Conservation (phyloP, 2,888 invertebrate genomes). For the Trichogramma dendrolimi region DNA sequence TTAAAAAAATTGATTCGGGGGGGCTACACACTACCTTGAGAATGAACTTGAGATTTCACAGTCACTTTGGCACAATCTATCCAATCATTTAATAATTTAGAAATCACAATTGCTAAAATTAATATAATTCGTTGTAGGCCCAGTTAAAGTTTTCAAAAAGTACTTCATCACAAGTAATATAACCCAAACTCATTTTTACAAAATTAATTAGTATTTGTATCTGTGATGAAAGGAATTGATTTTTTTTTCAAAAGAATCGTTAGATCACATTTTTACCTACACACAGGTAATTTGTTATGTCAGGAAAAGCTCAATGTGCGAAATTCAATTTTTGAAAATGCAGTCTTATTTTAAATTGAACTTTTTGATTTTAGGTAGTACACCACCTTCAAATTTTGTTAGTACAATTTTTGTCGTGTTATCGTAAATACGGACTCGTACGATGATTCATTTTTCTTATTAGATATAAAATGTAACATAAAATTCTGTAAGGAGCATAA, state of each 20-base stretch:
- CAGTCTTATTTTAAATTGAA: too few species aligned
- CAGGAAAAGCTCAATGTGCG: neutral
- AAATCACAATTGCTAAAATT: conserved; percentile 11
- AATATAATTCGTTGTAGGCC: neutral
- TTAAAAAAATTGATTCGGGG: too few species aligned
- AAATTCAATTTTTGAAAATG: too few species aligned
- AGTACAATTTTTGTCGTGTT: conserved; percentile 9
- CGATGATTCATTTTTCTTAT: neutral
- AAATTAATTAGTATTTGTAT: conserved; percentile 3
- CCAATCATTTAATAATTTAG: conserved; percentile 15
- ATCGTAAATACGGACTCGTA: too few species aligned
- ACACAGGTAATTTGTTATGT: conserved; percentile 4
- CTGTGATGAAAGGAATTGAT: neutral
- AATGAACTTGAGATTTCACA: conserved; percentile 21
- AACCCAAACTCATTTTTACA: neutral
- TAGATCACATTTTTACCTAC: conserved; percentile 6
- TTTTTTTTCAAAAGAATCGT: conserved; percentile 1
- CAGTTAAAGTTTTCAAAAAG: neutral
- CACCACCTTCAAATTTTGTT: conserved; percentile 15
- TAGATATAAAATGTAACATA: neutral
- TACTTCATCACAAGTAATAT: neutral
- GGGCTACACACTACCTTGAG: neutral
- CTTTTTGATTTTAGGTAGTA: conserved; percentile 2
- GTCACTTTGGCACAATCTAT: conserved; percentile 27
- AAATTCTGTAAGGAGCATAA: neutral